These are phyloP conservation scores for Cryptus armator DNA, from an alignment of 2,888 invertebrate species.

Conservation along the genomic window DNA sequence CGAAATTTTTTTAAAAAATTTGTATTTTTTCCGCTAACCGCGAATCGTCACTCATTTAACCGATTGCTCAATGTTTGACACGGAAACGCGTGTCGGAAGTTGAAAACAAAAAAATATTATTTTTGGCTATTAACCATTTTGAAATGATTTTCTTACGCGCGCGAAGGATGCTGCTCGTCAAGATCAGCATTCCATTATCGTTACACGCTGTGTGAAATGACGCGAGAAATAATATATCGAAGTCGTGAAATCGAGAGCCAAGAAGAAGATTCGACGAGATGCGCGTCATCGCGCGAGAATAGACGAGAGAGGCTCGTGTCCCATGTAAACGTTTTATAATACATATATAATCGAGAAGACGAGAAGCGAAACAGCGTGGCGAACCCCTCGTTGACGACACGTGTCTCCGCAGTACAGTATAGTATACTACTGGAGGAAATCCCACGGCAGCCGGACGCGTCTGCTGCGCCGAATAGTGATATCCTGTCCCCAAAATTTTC, in stretches of 20 bases:
- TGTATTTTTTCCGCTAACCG: not conserved
- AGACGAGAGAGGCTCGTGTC: conserved; percentile 21
- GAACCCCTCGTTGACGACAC: conserved; percentile 17
- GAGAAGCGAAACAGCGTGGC: conserved; percentile 8
- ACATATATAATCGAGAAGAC: conserved; percentile 12
- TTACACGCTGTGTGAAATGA: not conserved
- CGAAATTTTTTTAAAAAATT: too few relatives aligned
- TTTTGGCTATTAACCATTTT: not conserved
- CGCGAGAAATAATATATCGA: conserved; percentile 33
- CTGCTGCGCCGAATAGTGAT: conserved; percentile 32
- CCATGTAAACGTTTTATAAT: conserved; percentile 30
- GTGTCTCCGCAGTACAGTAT: conserved; percentile 21
- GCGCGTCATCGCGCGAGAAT: conserved; percentile 58
- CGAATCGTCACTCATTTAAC: not conserved
- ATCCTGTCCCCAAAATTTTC: conserved; percentile 36
- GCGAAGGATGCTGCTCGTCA: not conserved
- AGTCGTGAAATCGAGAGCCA: conserved; percentile 22
- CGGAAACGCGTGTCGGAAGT: not conserved
- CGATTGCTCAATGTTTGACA: not conserved
- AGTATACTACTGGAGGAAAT: conserved; percentile 16
- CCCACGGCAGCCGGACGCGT: conserved; percentile 42
- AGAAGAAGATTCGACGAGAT: conserved; percentile 11
- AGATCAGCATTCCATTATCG: not conserved
- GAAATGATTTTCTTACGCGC: not conserved
- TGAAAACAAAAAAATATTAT: not conserved